These are phyloP conservation scores for Dryobota labecula DNA, from an alignment of 2,888 invertebrate genomes.

Conservation along the genomic window DNA sequence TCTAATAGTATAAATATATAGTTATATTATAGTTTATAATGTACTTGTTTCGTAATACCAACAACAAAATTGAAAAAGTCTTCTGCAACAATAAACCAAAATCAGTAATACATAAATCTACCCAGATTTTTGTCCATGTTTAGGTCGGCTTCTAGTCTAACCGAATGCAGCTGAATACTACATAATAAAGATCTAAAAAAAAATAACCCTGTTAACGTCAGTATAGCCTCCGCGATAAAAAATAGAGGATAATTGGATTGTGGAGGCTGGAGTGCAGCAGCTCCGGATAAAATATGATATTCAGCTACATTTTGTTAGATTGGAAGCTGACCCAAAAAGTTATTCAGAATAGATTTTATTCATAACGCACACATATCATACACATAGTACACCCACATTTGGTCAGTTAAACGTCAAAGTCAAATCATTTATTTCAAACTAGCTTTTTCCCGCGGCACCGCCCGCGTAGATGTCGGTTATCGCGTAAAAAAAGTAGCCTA, in stretches of 20 bases:
- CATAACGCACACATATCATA: too few species aligned
- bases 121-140: not conserved
- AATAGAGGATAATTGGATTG: conserved; percentile 23
- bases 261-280: not conserved
- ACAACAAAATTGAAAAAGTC: too few species aligned
- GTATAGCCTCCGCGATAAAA: conserved; percentile 1
- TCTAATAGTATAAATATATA: too few species aligned
- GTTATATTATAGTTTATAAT: too few species aligned
- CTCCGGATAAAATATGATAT: conserved; percentile 16
- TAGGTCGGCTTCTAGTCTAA: not conserved
- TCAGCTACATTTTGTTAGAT: conserved; percentile 7
- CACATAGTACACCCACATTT: not conserved
- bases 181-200: not conserved
- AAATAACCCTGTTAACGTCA: not conserved
- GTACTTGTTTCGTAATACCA: too few species aligned
- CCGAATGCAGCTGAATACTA: not conserved
- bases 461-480: too few species aligned
- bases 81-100: not conserved
- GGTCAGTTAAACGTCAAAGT: too few species aligned
- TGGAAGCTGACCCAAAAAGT: conserved; percentile 14
- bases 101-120: not conserved
- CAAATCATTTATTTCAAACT: too few species aligned
- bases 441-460: too few species aligned
- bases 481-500: too few species aligned
- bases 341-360: not conserved